These are phyloP conservation scores for Pristionchus maxplancki DNA, from an alignment of 2,888 invertebrate species.

Conservation along the genomic window DNA sequence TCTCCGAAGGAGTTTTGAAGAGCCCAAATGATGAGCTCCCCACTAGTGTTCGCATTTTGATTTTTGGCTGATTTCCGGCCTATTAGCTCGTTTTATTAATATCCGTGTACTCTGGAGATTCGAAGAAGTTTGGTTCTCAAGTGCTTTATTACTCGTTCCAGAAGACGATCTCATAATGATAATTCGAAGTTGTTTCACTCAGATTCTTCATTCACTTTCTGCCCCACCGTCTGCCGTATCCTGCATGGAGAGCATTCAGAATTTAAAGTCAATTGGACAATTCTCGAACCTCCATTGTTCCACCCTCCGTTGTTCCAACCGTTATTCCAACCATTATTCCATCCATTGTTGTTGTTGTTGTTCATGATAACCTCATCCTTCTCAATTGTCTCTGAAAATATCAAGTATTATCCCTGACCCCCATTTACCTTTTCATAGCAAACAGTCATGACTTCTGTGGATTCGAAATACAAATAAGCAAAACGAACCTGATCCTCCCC, in stretches of 20 bases:
- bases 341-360: neutral
- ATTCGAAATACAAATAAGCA: no score
- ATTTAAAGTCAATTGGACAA: no score
- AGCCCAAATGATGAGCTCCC: no score
- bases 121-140: no score
- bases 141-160: neutral
- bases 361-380: neutral
- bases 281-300: neutral
- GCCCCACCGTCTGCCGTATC: neutral
- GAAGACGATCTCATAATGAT: neutral
- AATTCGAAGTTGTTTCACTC: neutral
- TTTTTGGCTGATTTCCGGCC: no score
- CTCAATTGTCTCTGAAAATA: neutral
- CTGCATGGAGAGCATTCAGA: no score
- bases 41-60: no score
- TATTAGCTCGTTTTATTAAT: neutral
- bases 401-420: no score
- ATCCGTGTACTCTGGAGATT: no score
- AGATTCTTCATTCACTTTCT: neutral
- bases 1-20: no score
- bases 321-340: slow-evolving; percentile 13
- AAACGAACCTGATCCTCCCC: neutral
- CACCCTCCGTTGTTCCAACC: neutral
- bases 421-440: no score
- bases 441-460: no score